Percentiles rank a stretch among this genome's conserved stretches.
Evolutionary conservation across 2,113 vertebrate species (phyloP).

Genomic region (Cyprinus carpio): DNA sequence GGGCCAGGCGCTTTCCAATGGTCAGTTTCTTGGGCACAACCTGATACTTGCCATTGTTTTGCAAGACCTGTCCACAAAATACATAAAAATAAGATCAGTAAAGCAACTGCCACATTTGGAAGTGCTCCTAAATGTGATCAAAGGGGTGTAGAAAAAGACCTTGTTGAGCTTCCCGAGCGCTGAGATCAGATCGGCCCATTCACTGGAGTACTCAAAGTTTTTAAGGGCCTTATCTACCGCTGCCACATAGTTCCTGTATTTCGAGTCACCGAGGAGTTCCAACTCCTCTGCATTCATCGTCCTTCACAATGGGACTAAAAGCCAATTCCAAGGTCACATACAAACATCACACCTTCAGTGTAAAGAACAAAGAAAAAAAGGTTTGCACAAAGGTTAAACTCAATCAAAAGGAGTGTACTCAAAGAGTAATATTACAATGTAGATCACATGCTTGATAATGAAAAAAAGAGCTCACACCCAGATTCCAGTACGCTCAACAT

Average conservation of each 20-base stretch:
- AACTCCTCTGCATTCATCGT: conserved; percentile 99
- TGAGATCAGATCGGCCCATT: conserved; percentile 99
- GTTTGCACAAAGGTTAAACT: neutral
- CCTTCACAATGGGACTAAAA: conserved; percentile 80
- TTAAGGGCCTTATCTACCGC: conserved; percentile 98
- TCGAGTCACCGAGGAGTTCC: conserved; percentile 95
- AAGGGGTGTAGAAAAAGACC: conserved; percentile 67
- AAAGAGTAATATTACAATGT: neutral
- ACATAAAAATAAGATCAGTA: neutral
- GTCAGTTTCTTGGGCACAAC: conserved; percentile 97
- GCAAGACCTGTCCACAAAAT: conserved; percentile 82
- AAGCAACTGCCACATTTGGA: neutral
- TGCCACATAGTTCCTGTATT: conserved; percentile 98
- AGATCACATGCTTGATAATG: neutral
- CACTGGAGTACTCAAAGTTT: conserved; percentile 98
- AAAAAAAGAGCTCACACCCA: conserved; percentile 17
- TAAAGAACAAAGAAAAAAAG: neutral
- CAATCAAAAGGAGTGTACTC: neutral
- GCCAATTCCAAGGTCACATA: conserved; percentile 39
- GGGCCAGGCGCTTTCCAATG: conserved; percentile 93
- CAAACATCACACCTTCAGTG: conserved; percentile 23
- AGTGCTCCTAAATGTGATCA: neutral
- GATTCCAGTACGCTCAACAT: neutral
- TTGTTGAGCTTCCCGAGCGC: conserved; percentile 98
- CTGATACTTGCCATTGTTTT: conserved; percentile 98